These are phyloP conservation scores for Nothocercus nigrocapillus DNA, from an alignment of 2,113 vertebrate genomes.

Conservation along the genomic window DNA sequence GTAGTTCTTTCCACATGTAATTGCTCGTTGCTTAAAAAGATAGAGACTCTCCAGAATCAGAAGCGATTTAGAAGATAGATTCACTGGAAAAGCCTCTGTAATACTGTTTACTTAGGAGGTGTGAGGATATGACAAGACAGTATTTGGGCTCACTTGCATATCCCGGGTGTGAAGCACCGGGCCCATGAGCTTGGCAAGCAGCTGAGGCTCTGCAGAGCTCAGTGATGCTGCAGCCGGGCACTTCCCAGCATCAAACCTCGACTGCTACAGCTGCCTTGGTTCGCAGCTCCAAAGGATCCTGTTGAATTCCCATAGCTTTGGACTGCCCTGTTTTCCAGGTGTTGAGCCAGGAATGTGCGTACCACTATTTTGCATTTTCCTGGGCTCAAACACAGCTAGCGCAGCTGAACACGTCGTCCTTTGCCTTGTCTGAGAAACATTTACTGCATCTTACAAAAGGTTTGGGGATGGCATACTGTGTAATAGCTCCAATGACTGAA, in stretches of 20 bases:
- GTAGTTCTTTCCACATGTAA: not conserved
- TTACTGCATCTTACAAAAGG: conserved; percentile 79
- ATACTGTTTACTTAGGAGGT: not conserved
- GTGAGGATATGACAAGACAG: not conserved
- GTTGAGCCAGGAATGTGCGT: not conserved
- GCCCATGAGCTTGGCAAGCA: not conserved
- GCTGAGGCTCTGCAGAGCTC: not conserved
- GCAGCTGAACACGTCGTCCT: conserved; percentile 76
- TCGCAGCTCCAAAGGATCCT: not conserved
- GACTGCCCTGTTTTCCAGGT: conserved; percentile 28
- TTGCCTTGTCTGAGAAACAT: conserved; percentile 76
- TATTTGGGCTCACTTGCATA: not conserved
- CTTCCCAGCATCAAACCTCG: not conserved
- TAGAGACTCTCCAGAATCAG: not conserved
- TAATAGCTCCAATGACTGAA: conserved; percentile 81
- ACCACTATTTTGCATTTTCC: conserved; percentile 77
- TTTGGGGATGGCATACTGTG: conserved; percentile 78
- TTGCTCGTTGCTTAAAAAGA: not conserved
- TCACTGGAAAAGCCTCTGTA: not conserved
- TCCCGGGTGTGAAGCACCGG: not conserved
- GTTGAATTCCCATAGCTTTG: not conserved
- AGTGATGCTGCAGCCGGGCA: not conserved
- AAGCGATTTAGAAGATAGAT: not conserved
- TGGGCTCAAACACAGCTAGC: conserved; percentile 67
- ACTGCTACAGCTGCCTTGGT: not conserved